Conservation (phyloP, 1,140 invertebrate genomes). For the Drosophila oshimai region DNA sequence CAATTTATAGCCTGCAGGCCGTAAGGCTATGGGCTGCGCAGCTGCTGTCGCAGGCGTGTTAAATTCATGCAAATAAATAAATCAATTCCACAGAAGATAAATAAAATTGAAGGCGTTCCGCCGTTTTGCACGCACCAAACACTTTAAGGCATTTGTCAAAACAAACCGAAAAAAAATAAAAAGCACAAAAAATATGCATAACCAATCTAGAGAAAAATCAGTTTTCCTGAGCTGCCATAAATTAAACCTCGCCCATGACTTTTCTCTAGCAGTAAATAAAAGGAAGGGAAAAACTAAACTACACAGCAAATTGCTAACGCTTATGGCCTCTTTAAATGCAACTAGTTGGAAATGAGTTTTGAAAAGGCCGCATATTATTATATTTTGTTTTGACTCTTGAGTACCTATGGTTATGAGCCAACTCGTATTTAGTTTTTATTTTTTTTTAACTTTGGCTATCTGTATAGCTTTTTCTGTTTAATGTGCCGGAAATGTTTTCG, state of each 20-base stretch:
- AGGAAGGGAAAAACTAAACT: slow-evolving; percentile 15
- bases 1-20: slow-evolving; percentile 61
- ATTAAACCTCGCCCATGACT: slow-evolving; percentile 39
- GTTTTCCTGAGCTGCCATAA: slow-evolving; percentile 18
- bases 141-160: slow-evolving; percentile 38
- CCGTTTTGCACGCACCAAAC: slow-evolving; percentile 60
- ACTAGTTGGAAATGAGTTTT: slow-evolving; percentile 38
- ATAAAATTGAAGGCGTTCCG: slow-evolving; percentile 40
- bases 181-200: background rate
- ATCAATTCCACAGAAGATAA: slow-evolving; percentile 53
- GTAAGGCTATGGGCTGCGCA: slow-evolving; percentile 21
- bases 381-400: background rate
- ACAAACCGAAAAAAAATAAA: background rate
- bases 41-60: slow-evolving; percentile 73
- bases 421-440: slow-evolving; percentile 1
- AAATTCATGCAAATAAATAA: slow-evolving; percentile 80
- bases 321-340: slow-evolving; percentile 40
- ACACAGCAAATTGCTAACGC: slow-evolving; percentile 8
- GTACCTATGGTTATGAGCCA: too few relatives aligned
- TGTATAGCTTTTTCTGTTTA: slow-evolving; percentile 36
- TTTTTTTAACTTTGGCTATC: too few relatives aligned
- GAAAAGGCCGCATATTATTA: slow-evolving; percentile 28
- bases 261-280: slow-evolving; percentile 4
- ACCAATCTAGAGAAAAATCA: slow-evolving; percentile 23
- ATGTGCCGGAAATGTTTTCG: slow-evolving; percentile 65